Conservation (phyloP, 2,888 invertebrate genomes). For the Hyalella azteca region DNA sequence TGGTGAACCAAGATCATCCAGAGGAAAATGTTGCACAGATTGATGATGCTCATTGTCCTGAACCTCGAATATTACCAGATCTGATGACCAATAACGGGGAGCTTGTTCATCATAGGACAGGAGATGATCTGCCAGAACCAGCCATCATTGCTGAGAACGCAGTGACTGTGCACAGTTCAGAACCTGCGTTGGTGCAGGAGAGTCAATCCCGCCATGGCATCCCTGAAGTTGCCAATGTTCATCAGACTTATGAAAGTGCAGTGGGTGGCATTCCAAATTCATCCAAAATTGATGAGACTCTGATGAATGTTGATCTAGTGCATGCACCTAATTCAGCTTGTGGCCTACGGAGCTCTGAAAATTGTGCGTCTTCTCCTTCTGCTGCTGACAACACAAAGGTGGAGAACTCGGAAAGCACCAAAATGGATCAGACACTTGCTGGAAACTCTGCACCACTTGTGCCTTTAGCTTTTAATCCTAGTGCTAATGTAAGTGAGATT, state of each 20-base stretch:
- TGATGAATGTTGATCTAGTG: background rate
- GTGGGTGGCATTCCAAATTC: background rate
- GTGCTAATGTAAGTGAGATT: conserved; percentile 46
- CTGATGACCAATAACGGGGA: conserved; percentile 52
- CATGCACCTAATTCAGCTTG: background rate
- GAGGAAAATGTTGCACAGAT: background rate
- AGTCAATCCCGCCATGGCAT: conserved; percentile 51
- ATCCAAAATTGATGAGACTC: background rate
- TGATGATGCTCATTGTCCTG: background rate
- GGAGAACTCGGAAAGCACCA: background rate
- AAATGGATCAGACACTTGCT: background rate
- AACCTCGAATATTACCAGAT: conserved; percentile 47
- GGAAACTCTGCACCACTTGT: background rate
- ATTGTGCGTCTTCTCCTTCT: background rate
- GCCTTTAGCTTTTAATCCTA: conserved; percentile 43
- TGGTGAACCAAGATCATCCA: background rate
- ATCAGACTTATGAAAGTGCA: conserved; percentile 47
- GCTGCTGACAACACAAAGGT: background rate
- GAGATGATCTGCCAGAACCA: conserved; percentile 47
- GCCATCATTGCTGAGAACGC: conserved; percentile 56
- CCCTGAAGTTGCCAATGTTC: conserved; percentile 57
- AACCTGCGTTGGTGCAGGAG: conserved; percentile 55
- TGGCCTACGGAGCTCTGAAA: background rate
- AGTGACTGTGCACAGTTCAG: conserved; percentile 37
- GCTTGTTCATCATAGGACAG: background rate